Evolutionary conservation across 1,140 invertebrate genomes (phyloP).

Genomic region (Listronotus bonariensis): DNA sequence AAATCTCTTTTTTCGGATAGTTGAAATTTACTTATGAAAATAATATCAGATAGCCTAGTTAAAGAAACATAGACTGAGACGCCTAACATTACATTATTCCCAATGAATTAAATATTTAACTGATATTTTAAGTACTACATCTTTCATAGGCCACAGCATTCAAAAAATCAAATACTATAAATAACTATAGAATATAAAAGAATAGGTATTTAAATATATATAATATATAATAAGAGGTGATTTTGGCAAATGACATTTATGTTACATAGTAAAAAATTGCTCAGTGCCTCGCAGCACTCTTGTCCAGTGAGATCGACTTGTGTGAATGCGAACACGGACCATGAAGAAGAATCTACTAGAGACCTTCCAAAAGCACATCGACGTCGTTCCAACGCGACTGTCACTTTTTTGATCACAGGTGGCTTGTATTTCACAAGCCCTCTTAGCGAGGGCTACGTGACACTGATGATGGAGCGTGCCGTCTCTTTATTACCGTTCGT

Average conservation of each 20-base stretch:
- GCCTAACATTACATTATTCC: not conserved
- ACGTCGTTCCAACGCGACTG: not conserved
- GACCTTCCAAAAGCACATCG: constrained; percentile 2
- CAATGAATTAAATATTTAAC: not conserved
- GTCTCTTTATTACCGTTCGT: constrained; percentile 54
- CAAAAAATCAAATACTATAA: constrained; percentile 11
- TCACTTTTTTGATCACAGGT: constrained; percentile 7
- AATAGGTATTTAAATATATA: constrained; percentile 30
- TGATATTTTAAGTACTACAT: constrained; percentile 7
- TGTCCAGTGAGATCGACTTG: constrained; percentile 47
- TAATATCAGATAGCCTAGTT: no score
- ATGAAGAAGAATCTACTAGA: constrained; percentile 21
- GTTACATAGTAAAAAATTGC: constrained; percentile 54
- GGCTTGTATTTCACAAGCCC: constrained; percentile 17
- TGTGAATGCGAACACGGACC: not conserved
- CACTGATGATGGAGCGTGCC: constrained; percentile 64
- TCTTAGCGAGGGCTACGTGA: constrained; percentile 59
- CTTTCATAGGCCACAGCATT: not conserved
- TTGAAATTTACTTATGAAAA: no score
- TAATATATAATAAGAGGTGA: constrained; percentile 48
- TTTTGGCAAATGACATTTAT: constrained; percentile 59
- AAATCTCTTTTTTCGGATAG: no score
- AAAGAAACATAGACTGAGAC: no score
- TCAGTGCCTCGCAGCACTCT: constrained; percentile 27
- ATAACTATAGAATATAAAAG: constrained; percentile 19